A percentile compares a stretch with the other conserved stretches of the same genome.
phyloP scores from a whole-genome alignment of 2,797 vertebrate species.

The Lophotriccus pileatus region DNA sequence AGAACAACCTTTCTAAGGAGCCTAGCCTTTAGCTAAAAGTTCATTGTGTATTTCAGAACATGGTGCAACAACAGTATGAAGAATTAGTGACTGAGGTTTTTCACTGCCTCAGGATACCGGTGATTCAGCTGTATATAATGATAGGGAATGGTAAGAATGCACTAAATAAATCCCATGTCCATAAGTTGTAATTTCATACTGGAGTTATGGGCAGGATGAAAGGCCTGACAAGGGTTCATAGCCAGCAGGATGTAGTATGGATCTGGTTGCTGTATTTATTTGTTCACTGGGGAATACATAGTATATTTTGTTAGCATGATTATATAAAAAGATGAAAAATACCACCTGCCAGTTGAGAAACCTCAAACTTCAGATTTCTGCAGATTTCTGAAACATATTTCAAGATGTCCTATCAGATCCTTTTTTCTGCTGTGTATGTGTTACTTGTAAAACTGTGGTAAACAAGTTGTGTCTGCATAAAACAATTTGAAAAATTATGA shows the following conservation, averaged over 20 bases:
- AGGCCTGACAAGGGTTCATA: slow-evolving; percentile 12
- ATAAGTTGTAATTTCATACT: slow-evolving; percentile 48
- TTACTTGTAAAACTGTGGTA: background rate
- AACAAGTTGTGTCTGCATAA: background rate
- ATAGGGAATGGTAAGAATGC: slow-evolving; percentile 55
- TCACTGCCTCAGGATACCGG: slow-evolving; percentile 53
- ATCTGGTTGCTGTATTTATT: background rate
- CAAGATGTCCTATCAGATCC: background rate
- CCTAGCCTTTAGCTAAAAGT: slow-evolving; percentile 65
- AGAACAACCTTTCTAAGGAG: slow-evolving; percentile 71
- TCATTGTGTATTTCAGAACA: slow-evolving; percentile 66
- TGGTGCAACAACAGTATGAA: slow-evolving; percentile 51
- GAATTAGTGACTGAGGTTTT: slow-evolving; percentile 69
- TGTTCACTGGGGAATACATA: background rate
- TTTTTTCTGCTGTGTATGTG: background rate
- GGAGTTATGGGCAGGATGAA: slow-evolving; percentile 13
- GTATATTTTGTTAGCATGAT: background rate
- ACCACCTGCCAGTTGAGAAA: background rate
- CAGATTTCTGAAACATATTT: background rate
- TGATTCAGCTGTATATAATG: slow-evolving; percentile 67
- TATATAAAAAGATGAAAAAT: slow-evolving; percentile 4
- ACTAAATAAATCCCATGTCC: slow-evolving; percentile 58
- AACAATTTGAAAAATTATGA: background rate
- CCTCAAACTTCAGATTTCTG: background rate
- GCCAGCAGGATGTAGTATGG: background rate